Conservation (phyloP, 2,113 vertebrate genomes). For the Thunnus thynnus region DNA sequence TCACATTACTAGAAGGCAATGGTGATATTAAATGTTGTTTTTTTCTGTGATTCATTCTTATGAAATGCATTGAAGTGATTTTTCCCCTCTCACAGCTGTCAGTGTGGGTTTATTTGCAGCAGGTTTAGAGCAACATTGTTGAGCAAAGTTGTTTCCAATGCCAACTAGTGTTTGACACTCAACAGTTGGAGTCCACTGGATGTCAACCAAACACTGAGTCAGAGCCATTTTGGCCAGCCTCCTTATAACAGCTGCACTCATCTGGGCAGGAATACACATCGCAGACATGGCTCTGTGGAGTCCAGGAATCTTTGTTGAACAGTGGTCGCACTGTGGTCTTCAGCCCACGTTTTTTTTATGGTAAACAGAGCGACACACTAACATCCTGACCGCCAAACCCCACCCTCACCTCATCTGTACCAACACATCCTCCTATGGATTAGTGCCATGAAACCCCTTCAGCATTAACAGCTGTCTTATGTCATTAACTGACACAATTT, state of each 20-base stretch:
- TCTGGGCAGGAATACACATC: constrained; percentile 19
- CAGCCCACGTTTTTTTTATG: not conserved
- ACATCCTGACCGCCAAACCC: constrained; percentile 49
- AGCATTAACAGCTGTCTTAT: not conserved
- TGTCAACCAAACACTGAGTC: constrained; percentile 13
- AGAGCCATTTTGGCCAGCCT: not conserved
- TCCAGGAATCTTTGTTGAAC: constrained; percentile 43
- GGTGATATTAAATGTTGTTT: too few species aligned
- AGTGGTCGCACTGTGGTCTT: constrained; percentile 43
- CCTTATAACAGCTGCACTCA: constrained; percentile 35
- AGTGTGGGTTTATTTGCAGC: constrained; percentile 8
- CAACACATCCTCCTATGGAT: too few species aligned
- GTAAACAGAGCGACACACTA: constrained; percentile 21
- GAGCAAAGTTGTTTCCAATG: constrained; percentile 20
- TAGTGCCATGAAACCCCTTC: not conserved
- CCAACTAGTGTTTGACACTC: not conserved
- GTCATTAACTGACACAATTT: not conserved
- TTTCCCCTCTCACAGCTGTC: not conserved
- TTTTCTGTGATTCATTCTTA: too few species aligned
- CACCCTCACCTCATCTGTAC: too few species aligned
- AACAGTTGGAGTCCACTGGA: constrained; percentile 30
- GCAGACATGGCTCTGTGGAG: constrained; percentile 16
- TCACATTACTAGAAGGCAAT: too few species aligned
- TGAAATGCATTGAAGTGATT: not conserved
- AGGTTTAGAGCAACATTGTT: not conserved